Evolutionary conservation across 1,140 invertebrate species (phyloP).

Genomic region (Lordiphosa clarofinis): DNA sequence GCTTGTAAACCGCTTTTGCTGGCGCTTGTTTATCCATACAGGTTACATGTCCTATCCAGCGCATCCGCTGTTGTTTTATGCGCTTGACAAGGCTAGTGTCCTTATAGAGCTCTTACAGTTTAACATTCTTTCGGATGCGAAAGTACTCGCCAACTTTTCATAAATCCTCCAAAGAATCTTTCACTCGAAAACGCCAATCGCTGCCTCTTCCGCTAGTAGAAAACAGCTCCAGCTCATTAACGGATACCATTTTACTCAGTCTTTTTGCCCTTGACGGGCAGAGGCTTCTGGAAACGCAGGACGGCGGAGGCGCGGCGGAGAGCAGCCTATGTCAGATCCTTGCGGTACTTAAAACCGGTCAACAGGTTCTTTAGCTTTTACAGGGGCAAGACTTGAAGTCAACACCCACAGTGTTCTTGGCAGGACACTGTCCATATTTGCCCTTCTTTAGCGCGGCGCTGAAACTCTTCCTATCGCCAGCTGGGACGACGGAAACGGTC

Average conservation of each 20-base stretch:
- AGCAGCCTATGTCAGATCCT: constrained; percentile 86
- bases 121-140: too few relatives aligned
- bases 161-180: too few relatives aligned
- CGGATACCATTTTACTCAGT: constrained; percentile 51
- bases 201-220: constrained; percentile 32
- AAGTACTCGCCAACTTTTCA: too few relatives aligned
- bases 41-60: too few relatives aligned
- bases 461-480: constrained; percentile 94
- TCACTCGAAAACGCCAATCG: too few relatives aligned
- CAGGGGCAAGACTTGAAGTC: constrained; percentile 91
- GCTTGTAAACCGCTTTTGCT: too few relatives aligned
- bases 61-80: too few relatives aligned
- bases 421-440: constrained; percentile 86
- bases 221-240: constrained; percentile 56
- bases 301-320: constrained; percentile 86
- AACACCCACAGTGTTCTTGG: constrained; percentile 85
- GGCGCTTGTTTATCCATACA: too few relatives aligned
- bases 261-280: constrained; percentile 84
- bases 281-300: constrained; percentile 91
- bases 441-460: constrained; percentile 92
- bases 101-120: too few relatives aligned
- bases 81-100: too few relatives aligned
- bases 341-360: constrained; percentile 90
- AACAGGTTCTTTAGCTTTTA: constrained; percentile 90
- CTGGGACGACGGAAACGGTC: constrained; percentile 90